phyloP scores from a whole-genome alignment of 64 coral and sea anemone genomes.

The Platygyra sinensis region DNA sequence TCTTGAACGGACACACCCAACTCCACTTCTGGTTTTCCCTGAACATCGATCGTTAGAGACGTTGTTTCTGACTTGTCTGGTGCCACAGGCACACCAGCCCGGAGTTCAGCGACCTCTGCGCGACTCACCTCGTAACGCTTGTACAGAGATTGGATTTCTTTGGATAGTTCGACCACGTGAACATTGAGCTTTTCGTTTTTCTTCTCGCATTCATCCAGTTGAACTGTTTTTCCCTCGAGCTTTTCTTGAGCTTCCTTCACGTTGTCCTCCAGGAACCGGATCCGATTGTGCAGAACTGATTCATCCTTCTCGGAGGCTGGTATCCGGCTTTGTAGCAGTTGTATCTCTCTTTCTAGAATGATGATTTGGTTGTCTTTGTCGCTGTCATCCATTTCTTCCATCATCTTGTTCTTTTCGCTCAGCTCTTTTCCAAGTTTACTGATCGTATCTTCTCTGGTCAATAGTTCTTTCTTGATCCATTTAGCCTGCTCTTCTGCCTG shows the following conservation, averaged over 20 bases:
- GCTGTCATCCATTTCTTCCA: background rate
- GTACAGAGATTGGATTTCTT: slow-evolving; percentile 33
- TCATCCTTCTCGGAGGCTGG: slow-evolving; percentile 41
- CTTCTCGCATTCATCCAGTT: slow-evolving; percentile 41
- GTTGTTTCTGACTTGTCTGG: slow-evolving; percentile 25
- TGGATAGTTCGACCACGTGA: slow-evolving; percentile 28
- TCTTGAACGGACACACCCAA: slow-evolving; percentile 38
- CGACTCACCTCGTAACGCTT: slow-evolving; percentile 22
- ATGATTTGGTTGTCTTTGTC: slow-evolving; percentile 41
- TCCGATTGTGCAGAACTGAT: slow-evolving; percentile 20
- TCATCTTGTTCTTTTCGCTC: slow-evolving; percentile 12
- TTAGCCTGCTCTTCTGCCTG: slow-evolving; percentile 41
- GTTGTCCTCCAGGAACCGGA: slow-evolving; percentile 23
- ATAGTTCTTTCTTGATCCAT: slow-evolving; percentile 35
- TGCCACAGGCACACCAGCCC: background rate
- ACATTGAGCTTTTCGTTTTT: slow-evolving; percentile 17
- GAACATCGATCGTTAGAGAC: slow-evolving; percentile 33
- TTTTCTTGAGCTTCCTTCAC: slow-evolving; percentile 21
- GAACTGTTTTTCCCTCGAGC: slow-evolving; percentile 3
- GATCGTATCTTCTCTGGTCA: slow-evolving; percentile 39
- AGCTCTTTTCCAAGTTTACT: slow-evolving; percentile 36
- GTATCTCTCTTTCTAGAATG: slow-evolving; percentile 31
- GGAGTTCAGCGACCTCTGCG: background rate
- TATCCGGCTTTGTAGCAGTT: slow-evolving; percentile 42
- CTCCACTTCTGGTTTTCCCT: slow-evolving; percentile 38